These are phyloP conservation scores for Setophaga petechia DNA, from an alignment of 2,113 vertebrate species.

Conservation along the genomic window DNA sequence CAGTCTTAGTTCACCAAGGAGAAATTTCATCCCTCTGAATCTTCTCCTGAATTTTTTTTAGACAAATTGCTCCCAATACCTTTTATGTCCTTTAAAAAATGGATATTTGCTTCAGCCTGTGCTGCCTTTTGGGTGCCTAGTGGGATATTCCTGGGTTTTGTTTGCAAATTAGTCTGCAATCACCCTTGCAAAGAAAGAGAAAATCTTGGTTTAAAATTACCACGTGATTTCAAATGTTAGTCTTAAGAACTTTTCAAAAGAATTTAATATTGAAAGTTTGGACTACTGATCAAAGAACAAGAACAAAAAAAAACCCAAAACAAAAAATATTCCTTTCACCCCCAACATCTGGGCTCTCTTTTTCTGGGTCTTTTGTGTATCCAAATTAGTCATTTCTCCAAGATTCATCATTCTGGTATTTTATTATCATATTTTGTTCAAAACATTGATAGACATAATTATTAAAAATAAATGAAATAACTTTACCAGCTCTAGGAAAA, in stretches of 20 bases:
- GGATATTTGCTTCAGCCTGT: background rate
- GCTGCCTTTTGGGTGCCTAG: background rate
- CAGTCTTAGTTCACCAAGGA: background rate
- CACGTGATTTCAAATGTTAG: background rate
- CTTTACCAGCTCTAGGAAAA: background rate
- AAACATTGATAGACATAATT: background rate
- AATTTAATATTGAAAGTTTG: background rate
- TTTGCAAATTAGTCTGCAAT: background rate
- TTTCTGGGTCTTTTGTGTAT: background rate
- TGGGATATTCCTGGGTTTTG: background rate
- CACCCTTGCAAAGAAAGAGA: background rate
- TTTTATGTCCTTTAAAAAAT: background rate
- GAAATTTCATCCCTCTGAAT: background rate
- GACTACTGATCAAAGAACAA: background rate
- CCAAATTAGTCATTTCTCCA: background rate
- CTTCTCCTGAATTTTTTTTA: background rate
- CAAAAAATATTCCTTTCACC: rapidly evolving
- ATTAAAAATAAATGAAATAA: background rate
- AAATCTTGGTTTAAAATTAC: background rate
- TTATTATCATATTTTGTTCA: background rate
- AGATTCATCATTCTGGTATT: background rate
- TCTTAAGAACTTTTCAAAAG: background rate
- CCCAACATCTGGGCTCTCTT: background rate
- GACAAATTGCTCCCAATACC: background rate
- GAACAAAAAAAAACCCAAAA: no score